phyloP scores from a whole-genome alignment of 1,140 invertebrate genomes.

The Aphelenchoides avenae region DNA sequence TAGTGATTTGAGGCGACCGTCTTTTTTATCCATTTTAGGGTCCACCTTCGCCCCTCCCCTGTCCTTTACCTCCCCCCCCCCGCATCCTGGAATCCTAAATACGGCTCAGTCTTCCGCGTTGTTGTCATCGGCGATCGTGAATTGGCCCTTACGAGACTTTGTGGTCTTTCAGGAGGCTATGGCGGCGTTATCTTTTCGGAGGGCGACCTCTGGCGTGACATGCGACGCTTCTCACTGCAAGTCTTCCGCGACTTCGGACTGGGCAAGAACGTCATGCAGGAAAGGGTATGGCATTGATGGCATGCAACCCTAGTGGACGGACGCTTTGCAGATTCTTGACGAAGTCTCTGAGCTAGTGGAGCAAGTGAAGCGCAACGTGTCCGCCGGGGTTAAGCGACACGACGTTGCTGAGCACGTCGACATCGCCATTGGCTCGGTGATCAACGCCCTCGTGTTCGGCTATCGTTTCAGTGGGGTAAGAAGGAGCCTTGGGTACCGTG shows the following conservation, averaged over 20 bases:
- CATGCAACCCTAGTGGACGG: background rate
- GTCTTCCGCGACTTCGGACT: conserved; percentile 50
- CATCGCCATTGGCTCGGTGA: background rate
- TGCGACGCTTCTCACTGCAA: conserved; percentile 23
- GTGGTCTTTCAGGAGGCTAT: conserved; percentile 9
- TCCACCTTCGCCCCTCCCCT: too few relatives aligned
- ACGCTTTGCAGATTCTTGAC: conserved; percentile 13
- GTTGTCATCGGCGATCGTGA: too few relatives aligned
- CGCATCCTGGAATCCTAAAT: too few relatives aligned
- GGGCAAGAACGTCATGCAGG: conserved; percentile 29
- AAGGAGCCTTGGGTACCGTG: too few relatives aligned
- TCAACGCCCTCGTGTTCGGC: too few relatives aligned
- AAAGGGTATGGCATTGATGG: conserved; percentile 4
- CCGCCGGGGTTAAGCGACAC: conserved; percentile 10
- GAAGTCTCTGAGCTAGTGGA: conserved; percentile 4
- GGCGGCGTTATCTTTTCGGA: conserved; percentile 21
- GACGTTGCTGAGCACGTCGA: conserved; percentile 1
- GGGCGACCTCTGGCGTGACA: conserved; percentile 18
- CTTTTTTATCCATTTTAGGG: too few relatives aligned
- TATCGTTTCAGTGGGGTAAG: too few relatives aligned
- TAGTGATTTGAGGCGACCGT: background rate
- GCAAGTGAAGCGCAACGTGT: conserved; percentile 11
- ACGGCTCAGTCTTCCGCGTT: too few relatives aligned
- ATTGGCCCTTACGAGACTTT: too few relatives aligned
- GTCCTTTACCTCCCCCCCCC: too few relatives aligned